phyloP scores from a whole-genome alignment of 2,797 vertebrate genomes.

The Meda fulgida region DNA sequence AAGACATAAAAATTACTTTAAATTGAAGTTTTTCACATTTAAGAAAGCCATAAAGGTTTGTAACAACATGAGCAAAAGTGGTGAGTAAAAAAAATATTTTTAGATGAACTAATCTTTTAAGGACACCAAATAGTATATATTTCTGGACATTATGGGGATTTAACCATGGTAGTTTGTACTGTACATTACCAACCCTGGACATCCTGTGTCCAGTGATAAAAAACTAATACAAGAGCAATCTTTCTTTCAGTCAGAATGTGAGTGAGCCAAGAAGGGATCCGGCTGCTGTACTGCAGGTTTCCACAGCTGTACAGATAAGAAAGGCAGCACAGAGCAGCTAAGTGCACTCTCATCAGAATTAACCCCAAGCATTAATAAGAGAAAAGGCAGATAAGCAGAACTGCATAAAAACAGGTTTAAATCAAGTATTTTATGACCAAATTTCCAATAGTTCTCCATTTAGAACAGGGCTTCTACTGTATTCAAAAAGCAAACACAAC shows the following conservation, averaged over 20 bases:
- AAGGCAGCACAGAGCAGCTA: conserved; percentile 36
- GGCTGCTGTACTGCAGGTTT: conserved; percentile 56
- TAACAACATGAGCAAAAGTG: background rate
- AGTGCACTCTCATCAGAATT: conserved; percentile 60
- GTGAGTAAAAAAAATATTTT: background rate
- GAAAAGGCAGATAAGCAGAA: conserved; percentile 40
- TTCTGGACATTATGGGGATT: conserved; percentile 28
- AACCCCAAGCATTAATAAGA: conserved; percentile 51
- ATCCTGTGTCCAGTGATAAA: conserved; percentile 30
- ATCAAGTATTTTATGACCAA: conserved; percentile 9
- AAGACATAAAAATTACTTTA: background rate
- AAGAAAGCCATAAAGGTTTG: background rate
- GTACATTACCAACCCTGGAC: conserved; percentile 23
- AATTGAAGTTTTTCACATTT: background rate
- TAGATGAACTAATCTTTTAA: conserved; percentile 14
- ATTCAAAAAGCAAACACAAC: conserved; percentile 16
- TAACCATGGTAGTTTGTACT: conserved; percentile 20
- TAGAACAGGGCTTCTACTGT: background rate
- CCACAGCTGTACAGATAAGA: conserved; percentile 55
- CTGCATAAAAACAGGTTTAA: conserved; percentile 45
- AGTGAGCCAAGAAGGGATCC: conserved; percentile 40
- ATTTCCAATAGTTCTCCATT: conserved; percentile 11
- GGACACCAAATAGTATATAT: background rate
- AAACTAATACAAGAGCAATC: conserved; percentile 14
- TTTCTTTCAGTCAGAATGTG: conserved; percentile 28